Percentiles rank a stretch among this genome's conserved stretches.
Conservation (phyloP, 2,888 invertebrate species). For the Harpalus rufipes region DNA sequence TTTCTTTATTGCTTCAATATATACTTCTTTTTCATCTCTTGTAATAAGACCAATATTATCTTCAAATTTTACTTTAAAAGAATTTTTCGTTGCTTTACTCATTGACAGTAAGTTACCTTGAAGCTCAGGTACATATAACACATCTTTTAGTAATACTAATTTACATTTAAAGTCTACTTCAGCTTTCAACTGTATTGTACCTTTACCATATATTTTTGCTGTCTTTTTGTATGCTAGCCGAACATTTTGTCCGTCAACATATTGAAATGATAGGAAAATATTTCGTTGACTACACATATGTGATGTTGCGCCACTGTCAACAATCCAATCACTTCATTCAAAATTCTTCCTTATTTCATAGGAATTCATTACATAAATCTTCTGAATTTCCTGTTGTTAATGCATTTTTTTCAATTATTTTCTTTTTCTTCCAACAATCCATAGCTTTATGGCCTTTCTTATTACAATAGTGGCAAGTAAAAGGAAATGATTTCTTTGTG, state of each 20-base stretch:
- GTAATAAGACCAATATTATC: background rate
- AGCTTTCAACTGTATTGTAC: background rate
- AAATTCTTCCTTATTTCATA: background rate
- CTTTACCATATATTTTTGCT: background rate
- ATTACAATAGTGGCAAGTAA: background rate
- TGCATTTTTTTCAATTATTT: too few species aligned
- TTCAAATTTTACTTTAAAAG: background rate
- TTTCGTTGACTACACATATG: background rate
- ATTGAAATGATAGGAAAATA: background rate
- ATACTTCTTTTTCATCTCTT: background rate
- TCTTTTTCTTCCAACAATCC: background rate
- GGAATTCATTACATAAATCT: background rate
- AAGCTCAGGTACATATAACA: background rate
- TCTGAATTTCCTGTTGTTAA: background rate
- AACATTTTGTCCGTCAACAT: background rate
- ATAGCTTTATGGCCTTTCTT: background rate
- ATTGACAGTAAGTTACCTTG: background rate
- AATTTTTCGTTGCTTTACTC: background rate
- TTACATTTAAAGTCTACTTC: background rate
- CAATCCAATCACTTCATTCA: background rate
- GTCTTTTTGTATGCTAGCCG: background rate
- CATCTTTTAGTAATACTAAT: background rate
- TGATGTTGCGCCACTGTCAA: background rate
- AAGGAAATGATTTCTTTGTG: background rate
- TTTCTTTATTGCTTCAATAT: background rate